Base-by-base conservation (phyloP, 2,888 invertebrate genomes). In the Cryptocephalus moraei region DNA sequence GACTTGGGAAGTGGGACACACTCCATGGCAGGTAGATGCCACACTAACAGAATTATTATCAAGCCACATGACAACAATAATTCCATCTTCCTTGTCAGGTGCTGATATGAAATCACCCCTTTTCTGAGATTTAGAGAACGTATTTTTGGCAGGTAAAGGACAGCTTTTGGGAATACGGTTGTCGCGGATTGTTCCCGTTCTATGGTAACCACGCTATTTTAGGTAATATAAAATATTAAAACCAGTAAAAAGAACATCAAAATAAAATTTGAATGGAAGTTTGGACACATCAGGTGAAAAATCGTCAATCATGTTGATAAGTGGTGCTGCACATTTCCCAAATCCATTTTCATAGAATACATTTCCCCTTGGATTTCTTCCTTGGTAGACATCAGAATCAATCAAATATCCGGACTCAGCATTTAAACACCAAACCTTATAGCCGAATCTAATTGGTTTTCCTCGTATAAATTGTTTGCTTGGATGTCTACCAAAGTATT, bases 391-490 rank as follows among this genome's bases (percentile, higher is more conserved):
- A 43, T 65, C 59, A 55, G 61, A 62, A 51, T 62, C 58, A n/a
- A 62, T 51, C n/a, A 65, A 48, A 50, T 64, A 63, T n/a, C 60
- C 62, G 39, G 45, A 38, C 12, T 40, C 46, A 31, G 55, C 50
- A 50, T 61, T 62, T n/a, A 62, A 41, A 40, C 51, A 56, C 62
- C 63, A 64, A 43, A 60, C 50, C 54, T 66, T 63, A 44, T 56
- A 64, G 8, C 59, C 57, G 55, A 64, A 64, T 40, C 60, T 46
- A 36, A 64, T 64, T 6, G 62, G 62, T 41, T 66, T 67, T 9
- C 62, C 60, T 13, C 56, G 45, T 9, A 63, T 54, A 50, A 58
- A 64, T 47, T 63, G 62, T 38, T 65, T 63, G 41, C 56, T 61
- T 10, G 55, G 40, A 51, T 62, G 60, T 8, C 49, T 31, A 1